Evolutionary conservation across 1,140 invertebrate genomes (phyloP).

Genomic region (Philopotamus ludificatus): DNA sequence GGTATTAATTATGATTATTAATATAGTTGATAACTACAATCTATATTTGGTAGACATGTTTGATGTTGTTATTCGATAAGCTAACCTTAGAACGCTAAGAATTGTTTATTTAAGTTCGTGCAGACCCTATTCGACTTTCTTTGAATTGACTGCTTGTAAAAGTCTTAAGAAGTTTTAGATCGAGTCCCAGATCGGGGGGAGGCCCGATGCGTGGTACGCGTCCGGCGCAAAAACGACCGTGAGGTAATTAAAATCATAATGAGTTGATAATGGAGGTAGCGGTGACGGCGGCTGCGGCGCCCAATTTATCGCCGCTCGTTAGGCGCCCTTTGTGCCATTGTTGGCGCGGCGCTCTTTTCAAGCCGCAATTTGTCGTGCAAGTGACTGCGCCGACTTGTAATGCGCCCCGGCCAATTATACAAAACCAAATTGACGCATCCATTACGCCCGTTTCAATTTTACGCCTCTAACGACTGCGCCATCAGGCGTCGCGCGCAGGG

Average conservation of each 20-base stretch:
- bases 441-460: slow-evolving; percentile 10
- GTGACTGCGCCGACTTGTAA: not conserved
- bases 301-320: slow-evolving; percentile 16
- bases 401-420: slow-evolving; percentile 1
- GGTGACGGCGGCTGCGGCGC: not conserved
- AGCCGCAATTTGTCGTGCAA: slow-evolving; percentile 12
- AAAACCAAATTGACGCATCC: slow-evolving; percentile 12
- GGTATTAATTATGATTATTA: too few relatives aligned
- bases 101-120: too few relatives aligned
- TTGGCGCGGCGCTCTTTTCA: slow-evolving; percentile 5
- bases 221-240: not conserved
- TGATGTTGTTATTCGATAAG: too few relatives aligned
- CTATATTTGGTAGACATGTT: too few relatives aligned
- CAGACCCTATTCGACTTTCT: too few relatives aligned
- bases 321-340: not conserved
- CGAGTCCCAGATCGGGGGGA: too few relatives aligned
- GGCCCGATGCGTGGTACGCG: not conserved
- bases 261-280: not conserved
- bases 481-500: not conserved
- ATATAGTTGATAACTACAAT: too few relatives aligned
- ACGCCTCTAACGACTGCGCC: slow-evolving; percentile 5
- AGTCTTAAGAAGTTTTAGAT: too few relatives aligned
- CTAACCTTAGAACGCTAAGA: too few relatives aligned
- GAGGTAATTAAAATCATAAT: slow-evolving; percentile 11
- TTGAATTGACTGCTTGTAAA: too few relatives aligned